phyloP scores from a whole-genome alignment of 2,797 vertebrate species.

The Spinus pinus region DNA sequence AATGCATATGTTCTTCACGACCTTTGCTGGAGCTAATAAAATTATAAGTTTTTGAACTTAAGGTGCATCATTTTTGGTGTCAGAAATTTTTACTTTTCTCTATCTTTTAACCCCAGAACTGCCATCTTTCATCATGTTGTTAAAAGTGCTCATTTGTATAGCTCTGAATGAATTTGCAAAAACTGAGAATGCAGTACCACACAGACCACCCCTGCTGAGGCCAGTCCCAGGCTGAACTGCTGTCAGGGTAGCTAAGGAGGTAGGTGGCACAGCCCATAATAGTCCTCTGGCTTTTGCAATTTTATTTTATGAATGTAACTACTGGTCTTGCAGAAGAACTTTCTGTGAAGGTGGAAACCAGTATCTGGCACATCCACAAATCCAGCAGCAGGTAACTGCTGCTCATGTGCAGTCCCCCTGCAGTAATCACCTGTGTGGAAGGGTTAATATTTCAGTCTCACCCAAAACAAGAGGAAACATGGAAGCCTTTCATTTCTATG shows the following conservation, averaged over 20 bases:
- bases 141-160: not conserved
- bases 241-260: not conserved
- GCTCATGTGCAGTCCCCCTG: not conserved
- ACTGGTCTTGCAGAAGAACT: not conserved
- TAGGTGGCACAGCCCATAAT: not conserved
- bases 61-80: not conserved
- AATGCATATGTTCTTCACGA: not conserved
- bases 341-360: not conserved
- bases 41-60: not conserved
- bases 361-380: not conserved
- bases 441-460: not conserved
- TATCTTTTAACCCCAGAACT: not conserved
- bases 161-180: not conserved
- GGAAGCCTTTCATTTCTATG: not conserved
- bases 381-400: not conserved
- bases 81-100: not conserved
- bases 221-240: not conserved
- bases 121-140: not conserved
- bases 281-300: not conserved
- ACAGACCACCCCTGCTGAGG: not conserved
- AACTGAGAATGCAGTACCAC: not conserved
- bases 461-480: not conserved
- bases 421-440: accelerated
- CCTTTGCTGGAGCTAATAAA: not conserved
- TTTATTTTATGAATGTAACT: not conserved